Conservation (phyloP, 2,797 vertebrate genomes). For the Sylvia borin region DNA sequence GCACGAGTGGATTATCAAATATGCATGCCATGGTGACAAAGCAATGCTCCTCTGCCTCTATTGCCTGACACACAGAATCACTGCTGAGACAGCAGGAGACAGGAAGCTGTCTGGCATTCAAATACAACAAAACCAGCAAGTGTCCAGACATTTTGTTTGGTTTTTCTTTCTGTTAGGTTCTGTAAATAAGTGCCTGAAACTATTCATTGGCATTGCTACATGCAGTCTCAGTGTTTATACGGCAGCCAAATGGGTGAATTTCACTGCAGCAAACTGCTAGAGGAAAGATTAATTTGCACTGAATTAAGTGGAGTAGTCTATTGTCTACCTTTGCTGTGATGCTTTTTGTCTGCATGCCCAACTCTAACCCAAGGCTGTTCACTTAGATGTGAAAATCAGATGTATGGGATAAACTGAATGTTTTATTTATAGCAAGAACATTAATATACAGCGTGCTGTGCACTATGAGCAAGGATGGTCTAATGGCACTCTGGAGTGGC, state of each 20-base stretch:
- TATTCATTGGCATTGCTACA: neutral
- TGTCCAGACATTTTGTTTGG: neutral
- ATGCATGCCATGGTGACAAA: neutral
- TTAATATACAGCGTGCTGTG: slow-evolving; percentile 6
- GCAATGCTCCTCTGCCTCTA: neutral
- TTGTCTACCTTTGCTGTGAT: neutral
- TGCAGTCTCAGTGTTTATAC: neutral
- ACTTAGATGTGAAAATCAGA: slow-evolving; percentile 42
- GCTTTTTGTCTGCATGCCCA: neutral
- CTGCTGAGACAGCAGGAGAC: neutral
- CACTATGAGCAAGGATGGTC: neutral
- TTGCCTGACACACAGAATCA: neutral
- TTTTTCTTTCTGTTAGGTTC: neutral
- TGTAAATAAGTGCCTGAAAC: slow-evolving; percentile 17
- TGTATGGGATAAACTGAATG: neutral
- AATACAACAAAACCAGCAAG: neutral
- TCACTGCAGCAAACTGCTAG: neutral
- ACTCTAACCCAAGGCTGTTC: neutral
- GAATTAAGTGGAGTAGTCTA: neutral
- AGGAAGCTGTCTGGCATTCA: neutral
- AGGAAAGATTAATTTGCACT: neutral
- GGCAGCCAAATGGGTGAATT: neutral
- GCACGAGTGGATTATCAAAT: neutral
- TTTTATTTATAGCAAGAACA: slow-evolving; percentile 52
- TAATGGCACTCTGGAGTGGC: slow-evolving; percentile 27